Evolutionary conservation across 1,140 invertebrate species (phyloP).

Genomic region (Hyles euphorbiae): DNA sequence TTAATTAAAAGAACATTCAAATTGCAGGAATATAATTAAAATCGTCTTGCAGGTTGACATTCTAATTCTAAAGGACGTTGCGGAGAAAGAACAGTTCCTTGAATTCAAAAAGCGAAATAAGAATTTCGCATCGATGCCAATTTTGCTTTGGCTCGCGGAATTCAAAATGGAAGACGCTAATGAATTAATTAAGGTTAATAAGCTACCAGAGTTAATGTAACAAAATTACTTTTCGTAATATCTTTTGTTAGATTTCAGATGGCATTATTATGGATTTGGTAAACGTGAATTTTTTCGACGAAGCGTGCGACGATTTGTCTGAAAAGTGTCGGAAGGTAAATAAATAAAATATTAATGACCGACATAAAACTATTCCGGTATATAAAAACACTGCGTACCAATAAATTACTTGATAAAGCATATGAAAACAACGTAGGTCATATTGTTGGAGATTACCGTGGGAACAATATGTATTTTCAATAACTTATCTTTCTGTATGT

Average conservation of each 20-base stretch:
- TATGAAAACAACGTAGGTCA: no score
- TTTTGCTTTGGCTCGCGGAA: constrained; percentile 20
- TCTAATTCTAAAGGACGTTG: constrained; percentile 29
- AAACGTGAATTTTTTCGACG: neutral
- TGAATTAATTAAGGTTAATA: constrained; percentile 30
- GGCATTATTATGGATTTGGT: constrained; percentile 25
- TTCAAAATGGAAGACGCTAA: constrained; percentile 17
- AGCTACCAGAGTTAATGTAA: constrained; percentile 15
- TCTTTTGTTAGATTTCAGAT: constrained; percentile 10
- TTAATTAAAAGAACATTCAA: neutral
- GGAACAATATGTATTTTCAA: no score
- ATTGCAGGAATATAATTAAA: constrained; percentile 8
- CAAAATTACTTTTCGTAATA: constrained; percentile 2
- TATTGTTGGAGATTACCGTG: no score
- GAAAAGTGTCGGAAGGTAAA: neutral
- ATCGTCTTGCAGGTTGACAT: constrained; percentile 25
- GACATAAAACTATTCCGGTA: no score
- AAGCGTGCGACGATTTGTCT: neutral
- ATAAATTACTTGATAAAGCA: no score
- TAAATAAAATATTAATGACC: neutral
- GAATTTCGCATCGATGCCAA: constrained; percentile 16
- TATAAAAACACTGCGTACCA: no score
- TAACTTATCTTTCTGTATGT: no score
- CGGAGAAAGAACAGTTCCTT: constrained; percentile 13
- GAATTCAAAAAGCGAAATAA: constrained; percentile 20